Evolutionary conservation across 2,113 vertebrate genomes (phyloP), one percentile per base, ranked within the genome.

Genomic region (Actinemys pallida): DNA sequence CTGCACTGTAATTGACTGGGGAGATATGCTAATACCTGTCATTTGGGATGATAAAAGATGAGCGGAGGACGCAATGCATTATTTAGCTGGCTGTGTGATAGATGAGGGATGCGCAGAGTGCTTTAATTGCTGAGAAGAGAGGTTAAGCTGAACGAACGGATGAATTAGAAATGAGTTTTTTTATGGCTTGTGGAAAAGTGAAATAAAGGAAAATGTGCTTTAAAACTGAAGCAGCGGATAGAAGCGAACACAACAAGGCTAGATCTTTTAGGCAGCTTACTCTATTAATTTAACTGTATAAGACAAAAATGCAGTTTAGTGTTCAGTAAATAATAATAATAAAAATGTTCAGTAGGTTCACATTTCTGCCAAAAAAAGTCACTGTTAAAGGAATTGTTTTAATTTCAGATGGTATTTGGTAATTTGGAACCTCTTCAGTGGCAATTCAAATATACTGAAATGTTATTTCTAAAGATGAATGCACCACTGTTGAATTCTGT

Each of bases 21-120:
- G 99, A 99, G 99, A 99, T 99, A 99, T 99, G 99, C 99, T 99
- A 99, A 99, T 99, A 99, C 99, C 98, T 99, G 99, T 99, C 99
- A 99, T 99, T 99, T 99, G 99, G 99, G 99, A 99, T 99, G 99
- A 99, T 99, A 99, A 99, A 99, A 99, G 99, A 99, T 99, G 99
- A 99, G 98, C 98, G 98, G 98, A 99, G 99, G 99, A 99, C 99
- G 99, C 99, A 98, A 99, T 99, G 99, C 99, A 99, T 99, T 99
- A 99, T 99, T 99, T 99, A 99, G 99, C 99, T 99, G 99, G 99
- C 99, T 99, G 99, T 99, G 99, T 99, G 99, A 99, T 99, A 99
- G 99, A 99, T 99, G 99, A 99, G 99, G 99, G 99, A 99, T 99
- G 99, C 98, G 98, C 98, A 98, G 98, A 99, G 99, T 98, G 99